A percentile compares a stretch with the other conserved stretches of the same genome.
Evolutionary conservation across 2,888 invertebrate genomes (phyloP).

Genomic region (Biston stratarius): DNA sequence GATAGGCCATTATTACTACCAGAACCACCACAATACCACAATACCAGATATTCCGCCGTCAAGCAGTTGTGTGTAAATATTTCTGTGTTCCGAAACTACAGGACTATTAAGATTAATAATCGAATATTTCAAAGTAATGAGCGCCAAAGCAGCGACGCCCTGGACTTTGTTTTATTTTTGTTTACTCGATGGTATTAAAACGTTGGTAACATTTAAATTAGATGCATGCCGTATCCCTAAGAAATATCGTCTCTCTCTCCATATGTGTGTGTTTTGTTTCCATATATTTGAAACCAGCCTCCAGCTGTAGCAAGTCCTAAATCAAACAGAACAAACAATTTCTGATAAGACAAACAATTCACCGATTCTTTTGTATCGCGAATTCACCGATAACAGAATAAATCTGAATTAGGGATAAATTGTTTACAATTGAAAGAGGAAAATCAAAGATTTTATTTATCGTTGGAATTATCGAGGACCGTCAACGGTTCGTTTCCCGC

Average conservation of each 20-base stretch:
- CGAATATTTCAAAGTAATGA: too few species aligned
- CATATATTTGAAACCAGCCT: neutral
- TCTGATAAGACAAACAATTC: constrained; percentile 21
- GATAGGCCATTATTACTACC: too few species aligned
- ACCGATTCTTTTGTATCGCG: constrained; percentile 21
- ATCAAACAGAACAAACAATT: constrained; percentile 29
- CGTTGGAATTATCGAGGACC: constrained; percentile 42
- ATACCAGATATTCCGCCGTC: too few species aligned
- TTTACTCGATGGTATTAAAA: too few species aligned
- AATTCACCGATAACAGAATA: constrained; percentile 26
- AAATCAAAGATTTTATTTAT: constrained; percentile 44
- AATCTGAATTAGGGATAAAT: constrained; percentile 34
- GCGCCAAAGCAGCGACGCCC: too few species aligned
- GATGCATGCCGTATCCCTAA: neutral
- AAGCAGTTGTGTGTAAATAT: too few species aligned
- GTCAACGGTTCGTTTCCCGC: constrained; percentile 51
- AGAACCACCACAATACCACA: too few species aligned
- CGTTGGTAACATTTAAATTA: too few species aligned
- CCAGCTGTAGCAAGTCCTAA: neutral
- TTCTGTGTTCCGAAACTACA: too few species aligned
- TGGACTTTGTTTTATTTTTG: too few species aligned
- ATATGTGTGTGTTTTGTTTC: neutral
- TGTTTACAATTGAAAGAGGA: constrained; percentile 38
- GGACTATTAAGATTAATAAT: too few species aligned
- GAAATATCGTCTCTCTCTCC: neutral